Base-by-base conservation (phyloP, 2,113 vertebrate genomes). In the Canis aureus region DNA sequence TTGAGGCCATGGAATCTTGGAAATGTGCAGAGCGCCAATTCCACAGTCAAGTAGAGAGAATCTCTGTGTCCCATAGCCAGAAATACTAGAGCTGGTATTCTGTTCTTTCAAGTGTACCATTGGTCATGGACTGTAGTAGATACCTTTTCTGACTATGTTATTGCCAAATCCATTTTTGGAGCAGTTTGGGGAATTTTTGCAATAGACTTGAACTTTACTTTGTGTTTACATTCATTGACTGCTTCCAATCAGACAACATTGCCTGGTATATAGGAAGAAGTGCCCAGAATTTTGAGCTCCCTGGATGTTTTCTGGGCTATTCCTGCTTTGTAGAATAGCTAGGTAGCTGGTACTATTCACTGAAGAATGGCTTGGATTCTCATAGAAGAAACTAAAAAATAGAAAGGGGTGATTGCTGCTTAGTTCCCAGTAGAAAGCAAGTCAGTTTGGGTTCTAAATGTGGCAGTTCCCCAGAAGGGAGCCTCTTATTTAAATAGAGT, bases 161-260 rank as follows among this genome's bases (percentile, higher is more conserved):
- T 13, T 82, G 38, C 17, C 64, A 82, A 62, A 89, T 16, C 32
- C 57, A 23, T 53, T 89, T 38, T 88, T 64, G 59, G 25, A 64
- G 84, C 43, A 71, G 53, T 35, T 32, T 13, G 35, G 38, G 64
- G 55, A 94, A 62, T 73, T 89, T 88, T 67, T 73, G 23, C 25
- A 66, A 51, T 25, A 67, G 29, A 43, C 8, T 62, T 89, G n/a
- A 67, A 74, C 32, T 74, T 92, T 73, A 38, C 57, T 95, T 89
- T 59, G 13, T 74, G 11, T 95, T 89, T 86, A 73, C 27, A 57
- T 80, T 94, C 35, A 57, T 80, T 87, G 92, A 57, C 35, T 87
- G 29, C 10, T 69, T 59, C 20, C 57, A 89, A 19, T 82, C 76
- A 82, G 78, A 73, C 4, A 29, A 3, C 7, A 25, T 64, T 78